Conservation (phyloP, 1,140 invertebrate species). For the Aphelinus certus region DNA sequence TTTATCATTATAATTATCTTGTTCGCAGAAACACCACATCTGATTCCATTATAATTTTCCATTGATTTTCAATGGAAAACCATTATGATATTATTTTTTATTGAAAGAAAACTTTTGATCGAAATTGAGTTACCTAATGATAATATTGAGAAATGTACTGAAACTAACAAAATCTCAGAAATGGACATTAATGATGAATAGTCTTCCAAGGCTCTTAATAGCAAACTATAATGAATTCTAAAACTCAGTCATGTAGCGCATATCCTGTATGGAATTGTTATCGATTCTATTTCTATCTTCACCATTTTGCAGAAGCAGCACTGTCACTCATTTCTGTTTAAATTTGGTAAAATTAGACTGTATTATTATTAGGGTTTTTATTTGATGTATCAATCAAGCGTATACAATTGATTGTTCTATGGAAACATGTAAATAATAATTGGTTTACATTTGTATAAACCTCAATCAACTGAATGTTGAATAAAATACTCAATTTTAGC, state of each 20-base stretch:
- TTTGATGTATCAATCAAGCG: background rate
- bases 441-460: slow-evolving; percentile 31
- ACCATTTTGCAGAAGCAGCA: background rate
- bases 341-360: background rate
- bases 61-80: slow-evolving; percentile 2
- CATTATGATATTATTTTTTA: background rate
- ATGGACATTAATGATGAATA: slow-evolving; percentile 23
- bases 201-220: slow-evolving; percentile 28
- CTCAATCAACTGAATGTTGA: slow-evolving; percentile 33
- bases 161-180: slow-evolving; percentile 20
- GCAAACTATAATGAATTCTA: background rate
- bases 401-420: background rate
- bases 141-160: background rate
- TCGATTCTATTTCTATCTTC: background rate
- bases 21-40: background rate
- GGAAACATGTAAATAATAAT: slow-evolving; percentile 20
- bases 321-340: background rate
- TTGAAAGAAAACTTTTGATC: background rate
- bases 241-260: background rate
- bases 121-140: slow-evolving; percentile 6
- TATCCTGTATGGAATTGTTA: too few species aligned
- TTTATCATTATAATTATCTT: slow-evolving; percentile 1
- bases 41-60: background rate
- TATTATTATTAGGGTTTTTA: background rate
- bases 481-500: slow-evolving; percentile 27